Base-by-base conservation (phyloP, 2,113 vertebrate species). In the Solea solea region DNA sequence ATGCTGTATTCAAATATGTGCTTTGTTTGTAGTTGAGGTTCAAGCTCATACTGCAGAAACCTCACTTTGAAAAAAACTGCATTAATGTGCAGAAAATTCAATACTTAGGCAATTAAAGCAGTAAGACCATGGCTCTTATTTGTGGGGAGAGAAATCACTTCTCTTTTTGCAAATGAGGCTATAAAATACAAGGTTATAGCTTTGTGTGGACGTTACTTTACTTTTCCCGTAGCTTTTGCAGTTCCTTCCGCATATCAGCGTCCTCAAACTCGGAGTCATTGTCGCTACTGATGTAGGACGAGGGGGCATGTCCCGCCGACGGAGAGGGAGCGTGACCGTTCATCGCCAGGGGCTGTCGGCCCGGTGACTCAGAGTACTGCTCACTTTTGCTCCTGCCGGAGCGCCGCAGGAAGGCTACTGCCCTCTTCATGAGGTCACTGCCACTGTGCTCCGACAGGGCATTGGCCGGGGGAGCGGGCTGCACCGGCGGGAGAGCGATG, bases 251-350 rank as follows among this genome's bases (percentile, higher is more conserved):
- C 90, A 99, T 95, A 73, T 99, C 98, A 0, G 95, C 93, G 1
- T 99, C 97, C 89, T 99, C 98, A 69, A 98, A 95, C 80, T 99
- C 98, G 0, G 98, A 99, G 82, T 99, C 98, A 0, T 98, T 98
- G 93, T 99, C 98, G 0, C 98, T 99, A 93, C 98, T 99, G 89
- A 97, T 91, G 83, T 96, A 99, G 0, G 97, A 96, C 66, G 84
- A 86, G n/a, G 80, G 89, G 44, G 82, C 28, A 9, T 87, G 87
- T 67, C 86, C 89, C 9, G 69, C 55, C 14, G 82, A 41, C n/a
- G 82, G 83, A 0, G 83, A 69, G 13, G 83, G 70, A 42, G 74
- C 71, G 50, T 92, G 88, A 40, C 95, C 95, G 0, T 95, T 96
- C 60, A 96, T 93, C 50, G 95, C 72, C 0, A 88, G 84, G 0